Evolutionary conservation across 2,113 vertebrate genomes (phyloP).

Genomic region (Sterna hirundo): DNA sequence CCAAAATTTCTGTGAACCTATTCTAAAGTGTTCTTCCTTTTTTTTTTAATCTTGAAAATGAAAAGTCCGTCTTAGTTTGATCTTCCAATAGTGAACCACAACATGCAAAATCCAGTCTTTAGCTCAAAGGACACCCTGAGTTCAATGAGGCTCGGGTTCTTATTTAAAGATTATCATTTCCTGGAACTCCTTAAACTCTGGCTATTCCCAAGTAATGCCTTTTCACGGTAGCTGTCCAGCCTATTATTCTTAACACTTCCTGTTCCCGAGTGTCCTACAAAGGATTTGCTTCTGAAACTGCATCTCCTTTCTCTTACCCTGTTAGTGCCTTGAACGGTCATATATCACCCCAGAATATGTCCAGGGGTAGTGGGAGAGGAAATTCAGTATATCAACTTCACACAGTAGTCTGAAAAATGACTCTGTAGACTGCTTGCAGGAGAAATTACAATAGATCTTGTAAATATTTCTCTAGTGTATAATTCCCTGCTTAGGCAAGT

Average conservation of each 20-base stretch:
- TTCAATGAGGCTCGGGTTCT: not conserved
- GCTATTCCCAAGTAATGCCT: not conserved
- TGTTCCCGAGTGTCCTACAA: not conserved
- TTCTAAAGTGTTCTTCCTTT: not conserved
- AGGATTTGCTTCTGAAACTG: not conserved
- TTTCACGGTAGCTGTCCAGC: not conserved
- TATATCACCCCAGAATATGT: constrained; percentile 8
- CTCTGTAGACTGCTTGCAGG: constrained; percentile 29
- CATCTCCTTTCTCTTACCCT: not conserved
- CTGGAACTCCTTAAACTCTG: not conserved
- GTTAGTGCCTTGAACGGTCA: not conserved
- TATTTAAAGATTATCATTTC: not conserved
- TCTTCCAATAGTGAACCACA: not conserved
- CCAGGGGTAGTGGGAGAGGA: not conserved
- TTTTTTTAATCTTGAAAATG: not conserved
- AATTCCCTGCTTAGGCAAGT: constrained; percentile 71
- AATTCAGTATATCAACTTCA: not conserved
- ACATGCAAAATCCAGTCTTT: not conserved
- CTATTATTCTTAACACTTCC: not conserved
- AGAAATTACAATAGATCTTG: constrained; percentile 71
- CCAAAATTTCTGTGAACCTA: not conserved
- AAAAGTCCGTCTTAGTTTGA: not conserved
- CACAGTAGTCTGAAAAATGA: constrained; percentile 22
- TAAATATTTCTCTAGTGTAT: constrained; percentile 76
- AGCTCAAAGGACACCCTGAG: not conserved